These are phyloP conservation scores for Calidris pygmaea DNA, from an alignment of 2,113 vertebrate species.

Conservation along the genomic window DNA sequence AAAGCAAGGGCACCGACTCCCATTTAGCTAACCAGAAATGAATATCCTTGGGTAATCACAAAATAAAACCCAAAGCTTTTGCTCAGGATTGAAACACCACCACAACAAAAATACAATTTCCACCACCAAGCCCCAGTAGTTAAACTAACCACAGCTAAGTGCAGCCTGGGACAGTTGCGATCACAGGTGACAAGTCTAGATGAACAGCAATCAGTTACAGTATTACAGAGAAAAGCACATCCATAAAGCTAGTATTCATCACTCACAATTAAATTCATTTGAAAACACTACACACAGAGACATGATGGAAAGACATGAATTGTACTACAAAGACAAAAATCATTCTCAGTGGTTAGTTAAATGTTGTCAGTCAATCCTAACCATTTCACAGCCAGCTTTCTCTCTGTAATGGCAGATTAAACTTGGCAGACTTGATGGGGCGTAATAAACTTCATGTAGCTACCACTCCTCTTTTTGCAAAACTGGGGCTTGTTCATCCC, in stretches of 20 bases:
- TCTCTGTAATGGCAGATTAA: conserved; percentile 65
- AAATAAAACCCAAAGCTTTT: not conserved
- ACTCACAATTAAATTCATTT: conserved; percentile 27
- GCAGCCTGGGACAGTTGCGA: not conserved
- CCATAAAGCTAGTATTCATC: not conserved
- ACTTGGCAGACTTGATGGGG: conserved; percentile 69
- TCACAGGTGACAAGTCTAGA: not conserved
- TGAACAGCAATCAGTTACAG: not conserved
- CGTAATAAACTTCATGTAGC: conserved; percentile 51
- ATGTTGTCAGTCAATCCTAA: conserved; percentile 67
- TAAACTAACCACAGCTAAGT: not conserved
- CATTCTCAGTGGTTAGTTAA: conserved; percentile 57
- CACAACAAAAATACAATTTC: not conserved
- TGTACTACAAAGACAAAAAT: conserved; percentile 52
- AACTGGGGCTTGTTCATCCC: conserved; percentile 6
- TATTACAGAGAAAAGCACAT: not conserved
- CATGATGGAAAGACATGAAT: not conserved
- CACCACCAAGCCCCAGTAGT: not conserved
- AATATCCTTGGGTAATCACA: not conserved
- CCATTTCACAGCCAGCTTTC: conserved; percentile 53
- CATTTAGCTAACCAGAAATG: not conserved
- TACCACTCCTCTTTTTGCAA: conserved; percentile 31
- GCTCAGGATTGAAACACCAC: not conserved
- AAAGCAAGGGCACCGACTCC: not conserved
- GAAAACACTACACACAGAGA: not conserved